Base-by-base conservation (phyloP, 2,113 vertebrate species). In the Phaethon lepturus region DNA sequence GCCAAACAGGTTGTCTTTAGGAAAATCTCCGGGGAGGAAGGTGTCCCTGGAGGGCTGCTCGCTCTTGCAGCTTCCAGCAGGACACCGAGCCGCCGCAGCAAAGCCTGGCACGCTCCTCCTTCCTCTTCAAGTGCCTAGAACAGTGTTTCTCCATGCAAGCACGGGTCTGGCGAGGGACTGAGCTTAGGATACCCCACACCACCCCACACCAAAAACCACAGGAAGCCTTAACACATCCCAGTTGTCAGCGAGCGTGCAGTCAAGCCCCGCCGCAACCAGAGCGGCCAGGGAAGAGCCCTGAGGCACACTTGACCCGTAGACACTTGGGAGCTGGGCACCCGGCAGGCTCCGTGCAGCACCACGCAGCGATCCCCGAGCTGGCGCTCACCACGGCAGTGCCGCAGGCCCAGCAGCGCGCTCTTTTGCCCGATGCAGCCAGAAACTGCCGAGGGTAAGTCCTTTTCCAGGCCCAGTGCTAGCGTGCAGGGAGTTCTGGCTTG, bases 381-480 rank as follows among this genome's bases (percentile, higher is more conserved):
- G 33, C 31, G n/a, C 28, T 56, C 1, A 0, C 64, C 16, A 23
- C 0, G 3, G 60, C 20, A 68, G 28, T 4, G 7, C 47, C 1
- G 7, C 28, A 59, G 33, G 60, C 17, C 53, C 42, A 26, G 68
- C 49, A 59, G 12, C 0, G 2, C 5, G 35, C 38, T 75, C 26
- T 22, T 4, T 31, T 68, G 42, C 35, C 28, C 10, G 0, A 7
- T 15, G 4, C 38, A 67, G 59, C n/a, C 59, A 50, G n/a, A 56
- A 67, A 6, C 52, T 1, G 0, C 8, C 26, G 35, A 62, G 59
- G 31, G 0, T 1, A 25, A 44, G 14, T 53, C 12, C 24, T 26
- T 13, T 33, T 1, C 13, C 10, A 11, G 38, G 2, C 5, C 0
- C 33, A 55, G 44, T 6, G 11, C 29, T 15, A 1, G 1, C 9